phyloP scores from a whole-genome alignment of 92 coral and sea anemone genomes.

The Galaxea fascicularis region DNA sequence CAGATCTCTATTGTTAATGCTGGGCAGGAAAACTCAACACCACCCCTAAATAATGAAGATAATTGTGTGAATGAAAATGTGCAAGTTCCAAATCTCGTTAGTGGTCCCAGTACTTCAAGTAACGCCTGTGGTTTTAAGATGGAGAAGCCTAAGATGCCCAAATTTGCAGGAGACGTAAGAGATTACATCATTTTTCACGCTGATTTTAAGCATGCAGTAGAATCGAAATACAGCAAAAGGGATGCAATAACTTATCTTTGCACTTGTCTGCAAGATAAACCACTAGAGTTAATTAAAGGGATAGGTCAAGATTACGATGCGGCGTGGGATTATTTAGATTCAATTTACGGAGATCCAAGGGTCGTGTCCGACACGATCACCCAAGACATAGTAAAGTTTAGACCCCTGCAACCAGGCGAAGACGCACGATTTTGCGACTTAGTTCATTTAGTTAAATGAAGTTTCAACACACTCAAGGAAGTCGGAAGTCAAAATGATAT shows the following conservation, averaged over 20 bases:
- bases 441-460: constrained; percentile 53
- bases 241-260: constrained; percentile 73
- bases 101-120: too few species aligned
- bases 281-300: constrained; percentile 59
- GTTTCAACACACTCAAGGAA: constrained; percentile 70
- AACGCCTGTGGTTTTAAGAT: constrained; percentile 44
- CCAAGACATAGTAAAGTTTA: constrained; percentile 20
- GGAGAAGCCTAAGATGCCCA: constrained; percentile 60
- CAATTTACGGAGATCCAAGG: constrained; percentile 62
- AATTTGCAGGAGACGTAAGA: constrained; percentile 50
- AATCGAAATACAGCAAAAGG: constrained; percentile 41
- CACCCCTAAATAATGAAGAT: not conserved
- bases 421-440: constrained; percentile 74
- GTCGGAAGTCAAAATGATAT: constrained; percentile 64
- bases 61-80: too few species aligned
- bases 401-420: constrained; percentile 36
- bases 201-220: constrained; percentile 59
- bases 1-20: not conserved
- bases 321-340: constrained; percentile 71
- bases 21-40: not conserved
- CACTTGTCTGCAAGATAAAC: constrained; percentile 44
- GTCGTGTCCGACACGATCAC: constrained; percentile 64
- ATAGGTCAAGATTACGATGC: constrained; percentile 58
- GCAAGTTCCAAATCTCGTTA: too few species aligned
- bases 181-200: constrained; percentile 55